Base-by-base conservation (phyloP, 2,113 vertebrate species). In the Stegostoma tigrinum region DNA sequence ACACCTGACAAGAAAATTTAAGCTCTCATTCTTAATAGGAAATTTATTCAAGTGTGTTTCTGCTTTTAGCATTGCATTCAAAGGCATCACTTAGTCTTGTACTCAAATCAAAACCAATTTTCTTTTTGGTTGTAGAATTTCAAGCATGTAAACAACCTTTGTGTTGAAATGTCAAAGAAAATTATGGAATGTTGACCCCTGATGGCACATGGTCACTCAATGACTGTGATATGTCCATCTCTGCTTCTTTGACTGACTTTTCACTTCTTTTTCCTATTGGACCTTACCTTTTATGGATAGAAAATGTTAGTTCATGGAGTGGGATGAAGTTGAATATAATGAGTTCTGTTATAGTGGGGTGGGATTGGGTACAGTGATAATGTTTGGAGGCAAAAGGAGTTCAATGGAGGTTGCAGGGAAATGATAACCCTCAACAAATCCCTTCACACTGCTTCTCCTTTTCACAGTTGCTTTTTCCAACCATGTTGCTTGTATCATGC, bases 11-110 rank as follows among this genome's bases (percentile, higher is more conserved):
- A 67, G 89, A 67, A 93, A 66, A 66, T 38, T 64, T 93, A 38
- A 15, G 89, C 55, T 3, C 38, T 93, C 89, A 67, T 66, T 93
- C n/a, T 38, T 93, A 83, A 83, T 83, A 38, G n/a, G 89, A 93
- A 93, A 93, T 66, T 15, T 93, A 83, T 83, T 45, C 80, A 83
- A 83, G 80, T 83, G 64, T 67, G 34, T 38, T 93, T 66, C 89
- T 67, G 61, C 19, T 66, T n/a, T 93, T 42, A 38, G 55, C 21
- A 93, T 67, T 66, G 4, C 61, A 93, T 93, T 66, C 64, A 52
- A 87, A 52, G 23, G 80, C 80, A 42, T 21, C 80, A 83, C 38
- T 19, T 83, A 42, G 23, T 83, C 80, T 87, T 23, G 10, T 0
- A 24, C 21, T 87, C 45, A 45, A 87, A 27, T 52, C 45, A 27